Evolutionary conservation across 2,888 invertebrate genomes (phyloP), one percentile per base, ranked within the genome.

Genomic region (Eilema depressum): DNA sequence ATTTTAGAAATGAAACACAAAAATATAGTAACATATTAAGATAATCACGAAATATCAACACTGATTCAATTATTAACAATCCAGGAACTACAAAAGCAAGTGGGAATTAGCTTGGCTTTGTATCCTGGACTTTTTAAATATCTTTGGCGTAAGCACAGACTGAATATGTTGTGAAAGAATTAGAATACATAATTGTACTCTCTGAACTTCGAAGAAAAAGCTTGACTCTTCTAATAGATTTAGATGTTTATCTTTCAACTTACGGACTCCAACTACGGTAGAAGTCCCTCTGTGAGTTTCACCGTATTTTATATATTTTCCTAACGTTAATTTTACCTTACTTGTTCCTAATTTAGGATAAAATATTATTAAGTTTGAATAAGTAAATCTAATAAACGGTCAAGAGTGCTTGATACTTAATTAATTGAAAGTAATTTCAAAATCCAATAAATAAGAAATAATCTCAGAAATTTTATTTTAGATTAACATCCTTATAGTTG

Each of bases 181-280:
- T n/a, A n/a, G 10, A 53, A n/a, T 53, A 53, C 53, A 53, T 10
- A 71, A 73, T 72, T 75, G 69, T 77, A 76, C 75, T 77, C 77
- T 69, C 37, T 71, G 57, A 80, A 80, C 75, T 82, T 14, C 37
- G 25, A 57, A 66, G 76, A 74, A 72, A 47, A 74, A 79, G 70
- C 70, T 80, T 75, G 70, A 77, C 77, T 82, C 61, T 26, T 73
- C 30, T 77, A 82, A 82, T 82, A 80, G 63, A 80, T 82, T 80
- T 80, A 66, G 57, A 72, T 73, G 73, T 73, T 79, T 69, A 77
- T 80, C 75, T 82, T 69, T 77, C 53, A 77, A 73, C 76, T 73
- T 72, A 70, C 23, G 23, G 66, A 72, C 66, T 78, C 73, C 68
- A 71, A 69, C 57, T 66, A 73, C 66, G 75, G 63, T 70, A 79